Base-by-base conservation (phyloP, 1,140 invertebrate species). In the Sweltsa coloradensis region DNA sequence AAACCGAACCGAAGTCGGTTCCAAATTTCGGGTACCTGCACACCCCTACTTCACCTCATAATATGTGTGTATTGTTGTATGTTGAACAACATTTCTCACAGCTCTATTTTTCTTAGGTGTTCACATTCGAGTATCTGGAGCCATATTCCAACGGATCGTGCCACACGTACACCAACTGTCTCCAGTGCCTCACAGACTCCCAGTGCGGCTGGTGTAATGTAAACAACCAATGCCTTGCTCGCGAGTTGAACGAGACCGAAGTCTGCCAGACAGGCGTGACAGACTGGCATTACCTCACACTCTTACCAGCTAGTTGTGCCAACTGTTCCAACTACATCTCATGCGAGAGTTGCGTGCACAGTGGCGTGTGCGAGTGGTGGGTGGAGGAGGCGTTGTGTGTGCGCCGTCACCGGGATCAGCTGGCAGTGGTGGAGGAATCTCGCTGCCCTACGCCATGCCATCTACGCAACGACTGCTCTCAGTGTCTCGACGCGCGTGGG, bases 201-300 rank as follows among this genome's bases (percentile, higher is more conserved):
- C 73, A 78, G 7, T 97, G 92, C 60, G 88, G 88, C 0, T 96
- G 92, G 92, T 94, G 89, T 60, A 78, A 85, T 16, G 57, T 81
- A 5, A 83, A 71, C 1, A 67, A 72, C 23, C 68, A 70, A 21
- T 86, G 83, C 58, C 68, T 83, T 18, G 62, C 73, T 4, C 69
- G 79, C 14, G 63, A 68, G 2, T 59, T 71, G 0, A 77, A 84
- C 52, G 84, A 88, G 62, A 76, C 64, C 2, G 63, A 64, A 27
- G 72, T 64, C 11, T 86, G 84, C 54, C 16, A 7, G 50, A 43
- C 42, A 16, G 26, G 24, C 27, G 26, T 34, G 13, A 69, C 63
- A 4, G 75, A 81, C 49, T 89, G 85, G 81, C 70, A 81, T 27
- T 89, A 88, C 60, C 62, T 91, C 5, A 86, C 83, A 0, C 72